phyloP scores from a whole-genome alignment of 2,888 invertebrate species.

The Helleia helle region DNA sequence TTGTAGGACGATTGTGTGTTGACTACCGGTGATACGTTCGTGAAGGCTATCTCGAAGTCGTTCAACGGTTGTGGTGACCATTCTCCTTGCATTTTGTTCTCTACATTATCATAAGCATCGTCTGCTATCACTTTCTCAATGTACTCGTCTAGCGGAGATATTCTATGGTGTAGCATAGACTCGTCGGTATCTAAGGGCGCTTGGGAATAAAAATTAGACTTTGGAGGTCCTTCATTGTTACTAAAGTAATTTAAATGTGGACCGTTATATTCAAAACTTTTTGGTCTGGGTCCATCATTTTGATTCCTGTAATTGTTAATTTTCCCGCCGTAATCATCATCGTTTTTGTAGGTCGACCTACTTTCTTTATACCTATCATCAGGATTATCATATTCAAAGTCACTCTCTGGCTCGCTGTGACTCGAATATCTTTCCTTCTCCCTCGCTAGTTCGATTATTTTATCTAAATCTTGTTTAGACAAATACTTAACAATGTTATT shows the following conservation, averaged over 20 bases:
- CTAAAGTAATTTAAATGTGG: conserved; percentile 8
- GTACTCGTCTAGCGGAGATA: conserved; percentile 23
- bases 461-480: conserved; percentile 54
- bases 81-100: conserved; percentile 33
- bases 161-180: conserved; percentile 24
- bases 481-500: conserved; percentile 50
- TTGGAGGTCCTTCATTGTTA: conserved; percentile 2
- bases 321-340: conserved; percentile 7
- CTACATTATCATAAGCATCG: conserved; percentile 19
- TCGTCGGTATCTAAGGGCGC: conserved; percentile 26
- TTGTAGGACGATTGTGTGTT: conserved; percentile 38
- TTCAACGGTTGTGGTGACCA: conserved; percentile 43
- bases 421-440: conserved; percentile 20
- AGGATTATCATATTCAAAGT: not conserved
- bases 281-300: conserved; percentile 7
- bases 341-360: conserved; percentile 7
- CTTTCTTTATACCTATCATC: conserved; percentile 1
- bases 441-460: conserved; percentile 43
- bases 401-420: not conserved
- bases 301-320: conserved; percentile 8
- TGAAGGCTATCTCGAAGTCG: conserved; percentile 40
- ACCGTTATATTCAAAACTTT: conserved; percentile 1
- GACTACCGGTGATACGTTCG: conserved; percentile 45
- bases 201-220: conserved; percentile 13
- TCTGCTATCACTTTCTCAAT: conserved; percentile 26